Conservation (phyloP, 1,140 invertebrate genomes). For the Gryon sp. region DNA sequence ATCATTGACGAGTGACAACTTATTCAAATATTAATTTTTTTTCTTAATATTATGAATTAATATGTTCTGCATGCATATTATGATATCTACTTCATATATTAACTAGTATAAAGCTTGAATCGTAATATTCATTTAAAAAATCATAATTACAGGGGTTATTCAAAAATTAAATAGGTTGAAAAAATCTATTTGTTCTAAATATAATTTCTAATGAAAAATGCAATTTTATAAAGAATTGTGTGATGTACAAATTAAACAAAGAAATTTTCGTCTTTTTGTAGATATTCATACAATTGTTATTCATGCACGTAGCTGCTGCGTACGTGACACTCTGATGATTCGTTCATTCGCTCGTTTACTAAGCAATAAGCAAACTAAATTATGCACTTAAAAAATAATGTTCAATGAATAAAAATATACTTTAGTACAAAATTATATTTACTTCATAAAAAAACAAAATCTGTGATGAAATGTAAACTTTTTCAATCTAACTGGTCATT, state of each 20-base stretch:
- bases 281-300: not conserved
- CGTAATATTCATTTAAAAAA: no score
- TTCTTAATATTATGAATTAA: no score
- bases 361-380: slow-evolving; percentile 5
- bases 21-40: no score
- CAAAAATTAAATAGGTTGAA: no score
- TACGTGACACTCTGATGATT: not conserved
- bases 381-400: slow-evolving; percentile 9
- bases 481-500: not conserved
- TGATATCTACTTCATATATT: no score
- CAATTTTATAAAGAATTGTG: not conserved
- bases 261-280: not conserved
- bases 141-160: no score
- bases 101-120: no score
- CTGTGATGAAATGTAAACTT: slow-evolving; percentile 4
- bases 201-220: no score
- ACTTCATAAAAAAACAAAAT: not conserved
- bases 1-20: no score
- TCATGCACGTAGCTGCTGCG: not conserved
- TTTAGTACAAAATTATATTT: not conserved
- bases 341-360: slow-evolving; percentile 18
- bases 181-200: no score
- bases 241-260: not conserved
- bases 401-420: not conserved
- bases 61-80: no score